Evolutionary conservation across 2,113 vertebrate genomes (phyloP).

Genomic region (Delphinapterus leucas): DNA sequence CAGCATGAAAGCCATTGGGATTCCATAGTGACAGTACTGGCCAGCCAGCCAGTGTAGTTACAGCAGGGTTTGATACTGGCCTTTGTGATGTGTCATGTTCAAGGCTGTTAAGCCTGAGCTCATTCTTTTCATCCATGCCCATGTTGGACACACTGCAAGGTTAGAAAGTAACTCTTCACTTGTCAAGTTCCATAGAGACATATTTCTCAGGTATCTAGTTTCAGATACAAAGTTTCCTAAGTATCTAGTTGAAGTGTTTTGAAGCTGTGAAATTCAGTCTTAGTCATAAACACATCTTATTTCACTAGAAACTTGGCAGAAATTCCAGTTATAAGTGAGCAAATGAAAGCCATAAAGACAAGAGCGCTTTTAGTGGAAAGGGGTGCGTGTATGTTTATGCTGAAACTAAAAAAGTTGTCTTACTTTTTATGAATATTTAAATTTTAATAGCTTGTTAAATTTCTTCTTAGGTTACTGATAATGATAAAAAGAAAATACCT

Average conservation of each 20-base stretch:
- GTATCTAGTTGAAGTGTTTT: conserved; percentile 12
- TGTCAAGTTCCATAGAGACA: background rate
- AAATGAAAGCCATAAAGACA: background rate
- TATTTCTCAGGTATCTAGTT: conserved; percentile 23
- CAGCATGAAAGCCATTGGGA: background rate
- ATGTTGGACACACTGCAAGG: background rate
- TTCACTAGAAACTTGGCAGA: conserved; percentile 38
- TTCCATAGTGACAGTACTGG: background rate
- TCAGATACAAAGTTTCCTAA: conserved; percentile 41
- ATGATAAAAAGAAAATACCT: background rate
- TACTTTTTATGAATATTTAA: conserved; percentile 27
- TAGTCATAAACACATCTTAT: conserved; percentile 36
- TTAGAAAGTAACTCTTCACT: conserved; percentile 44
- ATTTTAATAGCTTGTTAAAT: conserved; percentile 17
- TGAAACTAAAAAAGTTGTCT: background rate
- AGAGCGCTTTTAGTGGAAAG: background rate
- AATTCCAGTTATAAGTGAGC: conserved; percentile 25
- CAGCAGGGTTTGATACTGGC: background rate
- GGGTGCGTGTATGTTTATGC: background rate
- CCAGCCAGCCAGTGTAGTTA: background rate
- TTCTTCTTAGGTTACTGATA: background rate
- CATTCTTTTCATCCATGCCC: background rate
- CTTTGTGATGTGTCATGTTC: background rate
- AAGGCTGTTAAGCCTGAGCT: background rate
- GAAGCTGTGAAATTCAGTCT: conserved; percentile 47